phyloP scores from a whole-genome alignment of 2,113 vertebrate species.

The Calyptommatus sinebrachiatus region DNA sequence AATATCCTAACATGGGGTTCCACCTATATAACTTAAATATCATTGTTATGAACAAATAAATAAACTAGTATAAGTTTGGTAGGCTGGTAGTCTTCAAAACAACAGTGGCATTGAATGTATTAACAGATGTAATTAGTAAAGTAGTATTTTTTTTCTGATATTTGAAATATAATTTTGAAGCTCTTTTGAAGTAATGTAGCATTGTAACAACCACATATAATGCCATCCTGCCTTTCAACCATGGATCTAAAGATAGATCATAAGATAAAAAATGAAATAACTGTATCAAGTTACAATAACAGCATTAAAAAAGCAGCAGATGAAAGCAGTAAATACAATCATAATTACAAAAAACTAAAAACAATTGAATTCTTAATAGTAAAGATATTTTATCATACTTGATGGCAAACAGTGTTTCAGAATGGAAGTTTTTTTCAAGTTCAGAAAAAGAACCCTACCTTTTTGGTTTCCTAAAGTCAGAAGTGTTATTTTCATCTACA shows the following conservation, averaged over 20 bases:
- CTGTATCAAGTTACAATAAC: too few relatives aligned
- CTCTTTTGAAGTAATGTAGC: not conserved
- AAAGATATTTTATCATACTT: conserved; percentile 24
- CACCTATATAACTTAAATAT: not conserved
- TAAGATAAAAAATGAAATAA: too few relatives aligned
- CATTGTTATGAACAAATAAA: not conserved
- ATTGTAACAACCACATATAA: not conserved
- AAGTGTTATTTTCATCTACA: conserved; percentile 89
- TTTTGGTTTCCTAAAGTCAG: conserved; percentile 79
- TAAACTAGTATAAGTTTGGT: too few relatives aligned
- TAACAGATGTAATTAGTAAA: not conserved
- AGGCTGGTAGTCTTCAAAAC: too few relatives aligned
- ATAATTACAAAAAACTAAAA: too few relatives aligned
- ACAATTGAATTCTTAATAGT: too few relatives aligned
- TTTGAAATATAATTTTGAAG: not conserved
- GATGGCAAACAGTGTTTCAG: conserved; percentile 40
- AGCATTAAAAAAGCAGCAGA: too few relatives aligned
- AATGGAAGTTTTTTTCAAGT: conserved; percentile 38
- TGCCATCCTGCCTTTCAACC: too few relatives aligned
- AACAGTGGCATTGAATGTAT: not conserved
- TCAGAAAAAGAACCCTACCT: conserved; percentile 72
- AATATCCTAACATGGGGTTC: too few relatives aligned
- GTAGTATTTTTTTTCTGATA: not conserved
- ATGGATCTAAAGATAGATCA: too few relatives aligned
- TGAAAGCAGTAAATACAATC: too few relatives aligned